Evolutionary conservation across 2,113 vertebrate species (phyloP), one percentile per base, ranked within the genome.

Genomic region (Perccottus glenii): DNA sequence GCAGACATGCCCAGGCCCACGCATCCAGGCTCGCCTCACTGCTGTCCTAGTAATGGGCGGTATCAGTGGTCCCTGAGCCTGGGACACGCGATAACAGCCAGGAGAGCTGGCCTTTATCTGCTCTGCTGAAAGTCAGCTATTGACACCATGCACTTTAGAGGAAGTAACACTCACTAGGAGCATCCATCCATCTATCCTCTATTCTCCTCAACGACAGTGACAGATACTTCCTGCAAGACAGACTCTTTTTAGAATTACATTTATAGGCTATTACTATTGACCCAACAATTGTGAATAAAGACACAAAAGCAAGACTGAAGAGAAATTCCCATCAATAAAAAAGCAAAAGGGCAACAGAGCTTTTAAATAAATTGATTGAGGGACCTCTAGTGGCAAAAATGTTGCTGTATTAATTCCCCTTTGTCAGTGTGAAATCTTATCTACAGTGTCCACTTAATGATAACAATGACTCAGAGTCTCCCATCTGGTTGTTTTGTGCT

Each of bases 71-170:
- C 80, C 66, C 78, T 80, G 69, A 84, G 80, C 85, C 70, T 73
- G 53, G 75, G 63, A 76, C 83, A 70, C 55, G 81, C 48, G 91
- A 92, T 92, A 92, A 90, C 91, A 89, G 84, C 79, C 88, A 83
- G 82, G 82, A 81, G 61, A 85, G 77, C 75, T 60, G 69, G 57
- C 46, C 83, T 87, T 91, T 92, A 93, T 93, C 91, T 88, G 65
- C 81, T 78, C 78, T 84, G 89, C 89, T 93, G 91, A 93, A 92
- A 93, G 91, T 91, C 84, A 74, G 82, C 90, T 80, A 91, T 92
- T 92, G 89, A 93, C 91, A 91, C 92, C 45, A 81, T 67, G 89
- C 92, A 92, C 90, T 93, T 92, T 91, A 88, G 88, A 92, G 92
- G 92, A 92, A 91, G 91, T 91, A 83, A 88, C 90, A 91, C 90